A percentile compares a stretch with the other conserved stretches of the same genome.
Evolutionary conservation across 2,888 invertebrate species (phyloP).

Genomic region (Thysanoteuthis rhombus): DNA sequence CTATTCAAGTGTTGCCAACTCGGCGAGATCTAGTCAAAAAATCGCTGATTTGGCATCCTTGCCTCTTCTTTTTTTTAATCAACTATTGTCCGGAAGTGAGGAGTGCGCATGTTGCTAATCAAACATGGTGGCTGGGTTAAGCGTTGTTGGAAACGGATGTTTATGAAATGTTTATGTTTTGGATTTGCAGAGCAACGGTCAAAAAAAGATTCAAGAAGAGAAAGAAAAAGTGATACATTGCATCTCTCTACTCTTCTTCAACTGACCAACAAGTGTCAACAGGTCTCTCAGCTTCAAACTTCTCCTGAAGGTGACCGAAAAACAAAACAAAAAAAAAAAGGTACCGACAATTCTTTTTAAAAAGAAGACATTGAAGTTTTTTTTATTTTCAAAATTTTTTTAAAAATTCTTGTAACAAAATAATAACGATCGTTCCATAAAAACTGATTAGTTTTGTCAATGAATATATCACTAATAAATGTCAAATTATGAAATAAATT

Average conservation of each 20-base stretch:
- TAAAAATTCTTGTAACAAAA: too few species aligned
- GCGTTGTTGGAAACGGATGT: constrained; percentile 32
- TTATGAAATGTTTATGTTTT: constrained; percentile 20
- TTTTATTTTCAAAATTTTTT: neutral
- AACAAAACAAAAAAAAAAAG: neutral
- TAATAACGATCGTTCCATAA: too few species aligned
- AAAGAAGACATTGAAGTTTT: neutral
- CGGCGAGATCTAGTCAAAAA: too few species aligned
- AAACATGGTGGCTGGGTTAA: neutral
- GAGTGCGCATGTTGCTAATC: neutral
- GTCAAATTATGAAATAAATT: too few species aligned
- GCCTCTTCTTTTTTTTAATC: too few species aligned
- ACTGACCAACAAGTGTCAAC: neutral
- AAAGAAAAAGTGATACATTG: neutral
- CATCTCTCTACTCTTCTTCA: neutral
- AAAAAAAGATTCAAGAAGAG: neutral
- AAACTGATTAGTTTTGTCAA: too few species aligned
- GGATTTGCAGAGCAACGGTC: neutral
- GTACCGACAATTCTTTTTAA: neutral
- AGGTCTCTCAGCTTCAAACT: neutral
- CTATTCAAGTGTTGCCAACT: too few species aligned
- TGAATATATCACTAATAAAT: too few species aligned
- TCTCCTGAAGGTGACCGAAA: neutral
- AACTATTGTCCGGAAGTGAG: neutral
- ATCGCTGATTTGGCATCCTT: too few species aligned